phyloP scores from a whole-genome alignment of 1,140 invertebrate genomes.

The Drosophila mauritiana region DNA sequence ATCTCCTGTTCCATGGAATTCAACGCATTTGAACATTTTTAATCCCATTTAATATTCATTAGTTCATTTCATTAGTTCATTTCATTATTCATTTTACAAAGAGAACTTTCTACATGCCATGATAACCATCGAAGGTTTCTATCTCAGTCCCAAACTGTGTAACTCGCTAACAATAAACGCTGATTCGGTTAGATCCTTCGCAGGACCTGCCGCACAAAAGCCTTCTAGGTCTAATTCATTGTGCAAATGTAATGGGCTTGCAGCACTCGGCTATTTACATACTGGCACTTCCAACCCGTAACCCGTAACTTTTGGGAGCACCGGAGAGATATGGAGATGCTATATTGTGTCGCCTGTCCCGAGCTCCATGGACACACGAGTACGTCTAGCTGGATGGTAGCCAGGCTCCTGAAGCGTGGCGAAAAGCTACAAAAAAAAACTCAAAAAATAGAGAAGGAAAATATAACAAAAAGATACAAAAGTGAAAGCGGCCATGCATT shows the following conservation, averaged over 20 bases:
- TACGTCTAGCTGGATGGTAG: constrained; percentile 45
- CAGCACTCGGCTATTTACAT: constrained; percentile 37
- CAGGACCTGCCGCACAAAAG: not conserved
- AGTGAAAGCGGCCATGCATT: constrained; percentile 56
- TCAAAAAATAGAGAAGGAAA: not conserved
- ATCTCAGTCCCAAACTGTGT: not conserved
- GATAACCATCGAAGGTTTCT: not conserved
- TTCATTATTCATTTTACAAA: too few relatives aligned
- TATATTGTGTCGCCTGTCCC: constrained; percentile 46
- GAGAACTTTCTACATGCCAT: too few relatives aligned
- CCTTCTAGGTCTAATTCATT: constrained; percentile 47
- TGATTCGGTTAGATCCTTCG: constrained; percentile 1
- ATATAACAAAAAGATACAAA: constrained; percentile 12
- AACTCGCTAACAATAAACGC: constrained; percentile 28
- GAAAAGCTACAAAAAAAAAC: constrained; percentile 2
- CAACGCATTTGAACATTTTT: too few relatives aligned
- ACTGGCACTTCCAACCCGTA: constrained; percentile 9
- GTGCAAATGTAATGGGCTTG: constrained; percentile 52
- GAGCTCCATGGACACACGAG: constrained; percentile 27
- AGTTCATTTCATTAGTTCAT: too few relatives aligned
- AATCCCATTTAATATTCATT: too few relatives aligned
- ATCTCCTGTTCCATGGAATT: too few relatives aligned
- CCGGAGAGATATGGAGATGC: constrained; percentile 10
- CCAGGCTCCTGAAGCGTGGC: constrained; percentile 49
- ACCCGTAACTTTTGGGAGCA: not conserved